phyloP scores from a whole-genome alignment of 1,140 invertebrate species.

The Lethrus apterus region DNA sequence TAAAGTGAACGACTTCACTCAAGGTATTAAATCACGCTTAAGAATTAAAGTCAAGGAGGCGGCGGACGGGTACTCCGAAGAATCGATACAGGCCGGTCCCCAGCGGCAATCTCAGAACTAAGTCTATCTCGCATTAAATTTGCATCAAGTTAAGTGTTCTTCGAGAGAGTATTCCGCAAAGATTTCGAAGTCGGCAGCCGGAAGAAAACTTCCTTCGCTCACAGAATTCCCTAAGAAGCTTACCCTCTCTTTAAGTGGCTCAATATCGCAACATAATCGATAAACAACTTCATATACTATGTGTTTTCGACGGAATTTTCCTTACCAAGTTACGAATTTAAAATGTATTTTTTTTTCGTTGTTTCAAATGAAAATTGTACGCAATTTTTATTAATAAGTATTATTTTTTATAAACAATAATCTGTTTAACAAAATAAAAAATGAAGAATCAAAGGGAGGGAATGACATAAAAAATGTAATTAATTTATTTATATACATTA shows the following conservation, averaged over 20 bases:
- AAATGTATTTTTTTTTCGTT: too few species aligned
- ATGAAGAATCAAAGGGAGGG: too few species aligned
- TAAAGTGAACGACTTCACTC: too few species aligned
- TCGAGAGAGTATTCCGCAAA: slow-evolving; percentile 24
- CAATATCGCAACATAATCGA: slow-evolving; percentile 37
- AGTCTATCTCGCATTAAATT: slow-evolving; percentile 38
- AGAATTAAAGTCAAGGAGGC: slow-evolving; percentile 21
- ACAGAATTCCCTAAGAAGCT: slow-evolving; percentile 40
- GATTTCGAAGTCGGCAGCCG: slow-evolving; percentile 31
- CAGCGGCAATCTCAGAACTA: slow-evolving; percentile 30
- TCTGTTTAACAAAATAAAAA: too few species aligned
- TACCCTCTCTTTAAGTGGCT: slow-evolving; percentile 34
- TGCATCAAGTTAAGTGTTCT: slow-evolving; percentile 38
- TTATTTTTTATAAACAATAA: too few species aligned
- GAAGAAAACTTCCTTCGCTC: slow-evolving; percentile 36
- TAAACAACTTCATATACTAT: slow-evolving; percentile 28
- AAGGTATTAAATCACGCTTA: slow-evolving; percentile 25
- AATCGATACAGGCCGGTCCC: slow-evolving; percentile 28
- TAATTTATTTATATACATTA: too few species aligned
- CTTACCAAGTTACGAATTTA: too few species aligned
- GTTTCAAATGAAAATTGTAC: too few species aligned
- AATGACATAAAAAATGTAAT: too few species aligned
- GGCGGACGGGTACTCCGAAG: slow-evolving; percentile 1
- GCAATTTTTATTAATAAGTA: too few species aligned
- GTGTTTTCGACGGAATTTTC: too few species aligned